phyloP scores from a whole-genome alignment of 1,140 invertebrate genomes.

The Zophobas morio region DNA sequence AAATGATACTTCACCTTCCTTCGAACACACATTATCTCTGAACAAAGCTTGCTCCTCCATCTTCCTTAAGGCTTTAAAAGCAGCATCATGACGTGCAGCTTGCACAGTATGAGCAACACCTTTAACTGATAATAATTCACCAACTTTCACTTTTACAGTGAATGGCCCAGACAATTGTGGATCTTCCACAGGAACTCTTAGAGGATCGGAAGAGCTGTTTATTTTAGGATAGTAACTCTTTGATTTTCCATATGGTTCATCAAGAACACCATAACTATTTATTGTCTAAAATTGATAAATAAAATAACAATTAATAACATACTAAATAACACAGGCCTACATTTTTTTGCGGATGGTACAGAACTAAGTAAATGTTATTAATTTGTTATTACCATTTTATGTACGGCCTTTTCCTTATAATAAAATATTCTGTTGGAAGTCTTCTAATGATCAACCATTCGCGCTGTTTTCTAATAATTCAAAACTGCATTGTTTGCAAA shows the following conservation, averaged over 20 bases:
- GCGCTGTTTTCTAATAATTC: too few species aligned
- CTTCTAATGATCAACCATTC: too few species aligned
- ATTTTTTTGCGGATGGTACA: too few species aligned
- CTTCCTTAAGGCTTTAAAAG: slow-evolving; percentile 56
- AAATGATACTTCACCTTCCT: slow-evolving; percentile 9
- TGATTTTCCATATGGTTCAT: slow-evolving; percentile 16
- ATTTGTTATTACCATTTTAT: too few species aligned
- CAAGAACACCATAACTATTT: background rate
- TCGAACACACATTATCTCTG: slow-evolving; percentile 11
- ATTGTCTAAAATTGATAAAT: slow-evolving; percentile 5
- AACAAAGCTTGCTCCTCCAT: slow-evolving; percentile 9
- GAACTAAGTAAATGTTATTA: too few species aligned
- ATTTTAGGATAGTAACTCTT: slow-evolving; percentile 56
- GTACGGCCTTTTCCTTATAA: too few species aligned
- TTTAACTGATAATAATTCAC: slow-evolving; percentile 53
- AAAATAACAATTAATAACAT: background rate
- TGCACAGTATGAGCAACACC: slow-evolving; percentile 58
- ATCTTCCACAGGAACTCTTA: slow-evolving; percentile 32
- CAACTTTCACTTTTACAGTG: slow-evolving; percentile 56
- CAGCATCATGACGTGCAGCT: slow-evolving; percentile 61
- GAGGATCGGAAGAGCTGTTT: slow-evolving; percentile 53
- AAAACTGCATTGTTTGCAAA: too few species aligned
- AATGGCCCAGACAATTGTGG: slow-evolving; percentile 54
- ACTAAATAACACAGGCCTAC: background rate
- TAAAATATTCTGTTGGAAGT: too few species aligned